Base-by-base conservation (phyloP, 2,113 vertebrate genomes). In the Mellivora capensis region DNA sequence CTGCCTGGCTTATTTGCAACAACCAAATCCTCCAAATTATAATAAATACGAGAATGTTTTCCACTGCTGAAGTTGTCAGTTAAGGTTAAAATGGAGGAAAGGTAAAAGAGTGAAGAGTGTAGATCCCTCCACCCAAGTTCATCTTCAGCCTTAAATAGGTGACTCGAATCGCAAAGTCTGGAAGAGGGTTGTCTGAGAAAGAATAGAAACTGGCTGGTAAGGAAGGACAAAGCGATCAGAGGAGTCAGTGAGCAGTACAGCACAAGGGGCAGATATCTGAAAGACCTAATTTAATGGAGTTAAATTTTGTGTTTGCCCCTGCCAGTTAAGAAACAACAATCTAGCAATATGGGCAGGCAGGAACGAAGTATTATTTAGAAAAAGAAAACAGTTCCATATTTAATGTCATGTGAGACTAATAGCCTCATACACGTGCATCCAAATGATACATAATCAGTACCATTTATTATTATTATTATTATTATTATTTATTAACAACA, bases 401-500 rank as follows among this genome's bases (percentile, higher is more conserved):
- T 69, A 87, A 83, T 25, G n/a, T 67, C 4, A 5, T 79, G 15
- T 81, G 52, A 87, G 79, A 79, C 93, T 37, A 90, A 85, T 67
- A 94, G 93, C 67, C 64, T 98, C 79, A 0, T 13, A 86, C 86
- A 31, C 10, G 57, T 34, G 39, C 64, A 90, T 96, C 39, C 3
- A 0, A 97, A 67, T 23, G 7, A 7, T 47, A n/a, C 20, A 76
- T 52, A 67, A 80, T 74, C 80, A 14, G 21, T 39, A 18, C 64
- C 0, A 0, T 85, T 54, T 18, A 18, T 54, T 49, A 49, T 49
- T 54, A 54, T 54, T 27, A 42, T 74, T 42, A 74, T 98, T 98
- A 85, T 97, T 98, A 95, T 97, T 98, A 92, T 95, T 95, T 95
- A 88, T 97, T 98, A 93, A 96, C 76, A 90, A 96, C 95, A 85